A percentile compares a stretch with the other conserved stretches of the same genome.
These are phyloP conservation scores for Pangasianodon hypophthalmus DNA, from an alignment of 2,113 vertebrate species.

Conservation along the genomic window DNA sequence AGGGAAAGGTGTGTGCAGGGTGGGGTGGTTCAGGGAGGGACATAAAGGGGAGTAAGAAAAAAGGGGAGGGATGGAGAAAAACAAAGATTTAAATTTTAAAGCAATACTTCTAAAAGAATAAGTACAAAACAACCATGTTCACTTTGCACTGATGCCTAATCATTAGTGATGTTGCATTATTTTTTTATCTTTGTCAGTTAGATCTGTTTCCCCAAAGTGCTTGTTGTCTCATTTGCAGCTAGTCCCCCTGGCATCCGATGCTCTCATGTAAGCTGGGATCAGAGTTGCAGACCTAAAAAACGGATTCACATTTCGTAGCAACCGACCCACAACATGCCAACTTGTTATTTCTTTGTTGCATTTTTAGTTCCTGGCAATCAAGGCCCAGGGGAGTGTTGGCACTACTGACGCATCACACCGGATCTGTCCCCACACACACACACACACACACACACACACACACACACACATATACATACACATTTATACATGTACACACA, in stretches of 20 bases:
- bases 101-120: background rate
- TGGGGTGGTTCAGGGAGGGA: constrained; percentile 18
- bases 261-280: constrained; percentile 31
- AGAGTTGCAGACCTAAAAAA: constrained; percentile 36
- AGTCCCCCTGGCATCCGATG: constrained; percentile 12
- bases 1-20: constrained; percentile 23
- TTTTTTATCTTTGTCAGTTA: constrained; percentile 28
- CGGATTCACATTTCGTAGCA: constrained; percentile 32
- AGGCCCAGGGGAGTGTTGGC: constrained; percentile 32
- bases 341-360: constrained; percentile 56
- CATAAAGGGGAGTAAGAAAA: background rate
- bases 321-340: constrained; percentile 39
- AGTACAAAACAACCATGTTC: background rate
- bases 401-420: constrained; percentile 47
- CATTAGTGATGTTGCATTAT: constrained; percentile 4
- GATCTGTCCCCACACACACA: constrained; percentile 45
- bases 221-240: constrained; percentile 27
- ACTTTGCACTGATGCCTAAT: constrained; percentile 11
- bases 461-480: constrained; percentile 12
- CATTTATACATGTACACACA: constrained; percentile 34
- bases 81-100: constrained; percentile 25
- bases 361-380: constrained; percentile 46
- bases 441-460: constrained; percentile 4
- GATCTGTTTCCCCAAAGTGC: constrained; percentile 24
- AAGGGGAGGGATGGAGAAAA: constrained; percentile 40